Conservation (phyloP, 2,888 invertebrate genomes). For the Serrognathus titanus region DNA sequence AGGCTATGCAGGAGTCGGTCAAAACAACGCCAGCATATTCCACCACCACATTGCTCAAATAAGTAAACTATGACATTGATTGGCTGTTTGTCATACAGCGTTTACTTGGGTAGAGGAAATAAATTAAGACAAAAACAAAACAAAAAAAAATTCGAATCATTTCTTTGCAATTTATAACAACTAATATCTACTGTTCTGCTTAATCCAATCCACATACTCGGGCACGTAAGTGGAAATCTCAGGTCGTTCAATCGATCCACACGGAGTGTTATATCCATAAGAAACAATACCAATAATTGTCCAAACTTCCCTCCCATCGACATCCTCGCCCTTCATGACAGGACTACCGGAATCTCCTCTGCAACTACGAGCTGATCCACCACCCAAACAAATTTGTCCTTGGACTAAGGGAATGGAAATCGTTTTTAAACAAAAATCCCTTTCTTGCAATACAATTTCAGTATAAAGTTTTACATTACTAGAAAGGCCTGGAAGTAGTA, state of each 20-base stretch:
- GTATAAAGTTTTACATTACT: conserved; percentile 35
- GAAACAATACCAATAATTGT: conserved; percentile 64
- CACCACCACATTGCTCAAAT: no score
- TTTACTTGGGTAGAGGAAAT: no score
- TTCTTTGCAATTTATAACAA: no score
- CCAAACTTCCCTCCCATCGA: conserved; percentile 51
- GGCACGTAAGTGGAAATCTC: conserved; percentile 63
- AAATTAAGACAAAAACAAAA: no score
- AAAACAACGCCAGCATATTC: no score
- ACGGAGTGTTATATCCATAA: conserved; percentile 56
- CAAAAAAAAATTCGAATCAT: no score
- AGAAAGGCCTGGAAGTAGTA: conserved; percentile 24
- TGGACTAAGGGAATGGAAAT: conserved; percentile 7
- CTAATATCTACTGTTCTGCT: background rate
- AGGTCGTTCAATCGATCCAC: conserved; percentile 63
- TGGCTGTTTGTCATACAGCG: no score
- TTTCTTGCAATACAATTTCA: conserved; percentile 19
- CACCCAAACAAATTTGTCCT: conserved; percentile 67
- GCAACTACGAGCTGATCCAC: conserved; percentile 64
- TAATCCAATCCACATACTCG: conserved; percentile 60
- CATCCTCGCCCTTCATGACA: conserved; percentile 54
- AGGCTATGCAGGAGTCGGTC: no score
- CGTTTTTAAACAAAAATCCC: conserved; percentile 10
- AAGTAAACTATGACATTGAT: no score
- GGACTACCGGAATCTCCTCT: conserved; percentile 74